Percentiles rank a stretch among this genome's conserved stretches.
phyloP scores from a whole-genome alignment of 1,140 invertebrate genomes.

The Cyphomyrmex costatus region DNA sequence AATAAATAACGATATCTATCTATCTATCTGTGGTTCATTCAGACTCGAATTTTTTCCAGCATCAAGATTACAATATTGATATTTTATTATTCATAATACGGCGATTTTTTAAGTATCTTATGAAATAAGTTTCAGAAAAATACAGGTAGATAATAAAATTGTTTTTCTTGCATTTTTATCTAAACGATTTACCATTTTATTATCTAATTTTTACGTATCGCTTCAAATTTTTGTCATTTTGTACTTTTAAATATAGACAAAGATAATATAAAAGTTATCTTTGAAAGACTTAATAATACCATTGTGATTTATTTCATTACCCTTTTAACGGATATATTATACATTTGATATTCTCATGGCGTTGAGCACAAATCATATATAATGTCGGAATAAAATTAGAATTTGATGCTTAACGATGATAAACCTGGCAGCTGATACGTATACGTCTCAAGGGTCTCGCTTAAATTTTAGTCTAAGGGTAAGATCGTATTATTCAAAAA shows the following conservation, averaged over 20 bases:
- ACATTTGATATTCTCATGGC: background rate
- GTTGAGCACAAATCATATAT: constrained; percentile 12
- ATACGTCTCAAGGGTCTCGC: background rate
- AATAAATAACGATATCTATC: too few relatives aligned
- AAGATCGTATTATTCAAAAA: constrained; percentile 14
- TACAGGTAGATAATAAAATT: background rate
- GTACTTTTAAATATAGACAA: background rate
- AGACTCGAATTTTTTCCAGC: background rate
- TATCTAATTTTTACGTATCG: background rate
- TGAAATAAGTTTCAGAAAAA: background rate
- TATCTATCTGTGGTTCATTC: background rate
- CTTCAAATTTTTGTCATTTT: background rate
- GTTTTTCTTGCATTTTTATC: background rate
- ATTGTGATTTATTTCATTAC: background rate
- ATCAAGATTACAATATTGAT: constrained; percentile 1
- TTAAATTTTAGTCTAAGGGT: constrained; percentile 12
- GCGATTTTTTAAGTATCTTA: background rate
- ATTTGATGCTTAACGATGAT: constrained; percentile 33
- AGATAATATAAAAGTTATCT: background rate
- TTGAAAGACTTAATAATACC: background rate
- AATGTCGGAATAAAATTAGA: constrained; percentile 5
- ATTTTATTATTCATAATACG: constrained; percentile 8
- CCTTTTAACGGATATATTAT: background rate
- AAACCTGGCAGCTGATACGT: constrained; percentile 11
- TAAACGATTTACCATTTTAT: background rate